Evolutionary conservation across 2,113 vertebrate genomes (phyloP), one percentile per base, ranked within the genome.

Genomic region (Bubalus kerabau): DNA sequence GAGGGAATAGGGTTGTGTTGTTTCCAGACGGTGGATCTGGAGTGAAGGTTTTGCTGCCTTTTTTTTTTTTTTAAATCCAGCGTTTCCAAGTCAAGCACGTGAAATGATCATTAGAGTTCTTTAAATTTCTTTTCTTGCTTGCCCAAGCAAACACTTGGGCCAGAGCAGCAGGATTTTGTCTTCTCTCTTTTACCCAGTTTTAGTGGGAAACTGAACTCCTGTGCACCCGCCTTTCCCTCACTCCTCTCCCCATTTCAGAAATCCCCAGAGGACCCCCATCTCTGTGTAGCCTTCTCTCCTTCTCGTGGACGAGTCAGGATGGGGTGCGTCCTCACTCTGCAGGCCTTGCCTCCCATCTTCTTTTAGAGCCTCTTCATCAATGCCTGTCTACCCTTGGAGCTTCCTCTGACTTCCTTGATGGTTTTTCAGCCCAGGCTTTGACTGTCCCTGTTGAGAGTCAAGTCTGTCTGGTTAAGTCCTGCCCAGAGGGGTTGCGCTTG

Each of bases 21-120:
- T 83, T 50, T 87, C 95, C 80, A 71, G 96, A 82, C 81, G 28
- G 50, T 59, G 36, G 78, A 30, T 54, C 36, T 7, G 88, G 78
- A 88, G 60, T 48, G 82, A 46, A n/a, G 13, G 46, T 54, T 50
- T 56, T 56, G 52, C 50, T 54, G 50, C 6, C 0, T 78, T 50
- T 80, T 24, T 30, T 56, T 32, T 74, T 11, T 59, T 90, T 54
- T 48, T 43, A 40, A 9, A 46, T 95, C 76, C 52, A n/a, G 43
- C 26, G 0, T 94, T 95, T 89, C 90, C 40, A 92, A 95, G 82
- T 86, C 60, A 84, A 82, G 36, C 6, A 0, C 36, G 5, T 24
- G 84, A 87, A 56, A 21, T 30, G 23, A 36, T 60, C 26, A 0
- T 30, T 54, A 87, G 57, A 1, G n/a, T 90, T 60, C 23, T 86